Conservation (phyloP, 2,113 vertebrate species). For the Phalacrocorax aristotelis region DNA sequence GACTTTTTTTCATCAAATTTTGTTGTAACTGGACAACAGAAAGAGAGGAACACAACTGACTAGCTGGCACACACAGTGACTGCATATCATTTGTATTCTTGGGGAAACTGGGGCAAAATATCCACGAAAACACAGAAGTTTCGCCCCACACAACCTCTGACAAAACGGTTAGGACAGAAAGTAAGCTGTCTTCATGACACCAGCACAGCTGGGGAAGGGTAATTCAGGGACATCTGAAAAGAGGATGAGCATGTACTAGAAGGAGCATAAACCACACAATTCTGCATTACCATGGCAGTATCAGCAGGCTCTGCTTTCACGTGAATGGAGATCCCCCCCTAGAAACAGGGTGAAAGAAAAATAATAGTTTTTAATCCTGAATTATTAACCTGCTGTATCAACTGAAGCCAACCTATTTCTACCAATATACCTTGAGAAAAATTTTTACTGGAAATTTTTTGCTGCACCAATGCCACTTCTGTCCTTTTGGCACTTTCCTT, state of each 20-base stretch:
- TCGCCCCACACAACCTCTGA: not conserved
- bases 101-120: not conserved
- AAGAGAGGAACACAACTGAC: not conserved
- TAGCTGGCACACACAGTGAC: not conserved
- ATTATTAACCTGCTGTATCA: not conserved
- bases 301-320: not conserved
- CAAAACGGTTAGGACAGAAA: not conserved
- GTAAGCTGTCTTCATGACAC: not conserved
- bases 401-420: slow-evolving; percentile 55
- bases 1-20: not conserved
- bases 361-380: not conserved
- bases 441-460: slow-evolving; percentile 46
- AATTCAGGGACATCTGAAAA: not conserved
- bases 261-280: not conserved
- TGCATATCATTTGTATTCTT: not conserved
- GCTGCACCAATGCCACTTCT: slow-evolving; percentile 47
- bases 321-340: not conserved
- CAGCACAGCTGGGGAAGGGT: not conserved
- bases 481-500: slow-evolving; percentile 72
- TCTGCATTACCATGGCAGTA: not conserved
- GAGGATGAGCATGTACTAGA: not conserved
- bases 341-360: not conserved
- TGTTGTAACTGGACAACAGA: not conserved
- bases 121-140: not conserved
- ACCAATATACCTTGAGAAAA: slow-evolving; percentile 21